Evolutionary conservation across 2,113 vertebrate genomes (phyloP).

Genomic region (Indicator maculatus): DNA sequence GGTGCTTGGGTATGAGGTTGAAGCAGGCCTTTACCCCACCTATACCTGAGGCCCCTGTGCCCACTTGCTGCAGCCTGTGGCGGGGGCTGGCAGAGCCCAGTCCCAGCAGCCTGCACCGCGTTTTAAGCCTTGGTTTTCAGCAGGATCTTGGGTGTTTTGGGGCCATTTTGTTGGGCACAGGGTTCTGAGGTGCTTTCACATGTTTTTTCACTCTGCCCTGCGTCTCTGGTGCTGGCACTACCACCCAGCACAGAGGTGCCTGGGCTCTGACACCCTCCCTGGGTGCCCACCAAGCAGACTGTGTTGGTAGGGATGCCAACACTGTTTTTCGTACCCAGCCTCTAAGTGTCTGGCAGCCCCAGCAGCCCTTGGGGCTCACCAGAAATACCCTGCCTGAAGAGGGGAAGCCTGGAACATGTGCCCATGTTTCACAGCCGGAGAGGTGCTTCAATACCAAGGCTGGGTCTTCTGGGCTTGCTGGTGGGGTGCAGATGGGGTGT

Average conservation of each 20-base stretch:
- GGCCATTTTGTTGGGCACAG: neutral
- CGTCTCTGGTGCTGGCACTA: neutral
- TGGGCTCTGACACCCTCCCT: neutral
- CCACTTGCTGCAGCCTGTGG: accelerated
- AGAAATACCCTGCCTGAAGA: neutral
- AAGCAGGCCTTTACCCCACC: neutral
- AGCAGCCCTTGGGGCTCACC: neutral
- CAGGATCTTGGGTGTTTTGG: neutral
- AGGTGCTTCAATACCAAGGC: neutral
- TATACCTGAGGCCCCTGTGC: accelerated
- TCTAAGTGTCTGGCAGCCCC: neutral
- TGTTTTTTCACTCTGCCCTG: accelerated
- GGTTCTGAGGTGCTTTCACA: neutral
- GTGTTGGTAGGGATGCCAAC: accelerated
- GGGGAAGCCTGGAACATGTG: neutral
- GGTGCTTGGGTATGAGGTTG: neutral
- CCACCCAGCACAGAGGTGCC: neutral
- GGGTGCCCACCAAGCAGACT: neutral
- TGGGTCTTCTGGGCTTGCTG: no score
- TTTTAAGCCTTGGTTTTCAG: neutral
- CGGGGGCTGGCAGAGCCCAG: neutral
- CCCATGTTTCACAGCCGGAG: neutral
- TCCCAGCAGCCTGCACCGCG: neutral
- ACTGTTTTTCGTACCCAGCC: no score
- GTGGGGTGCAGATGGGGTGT: accelerated